A percentile compares a stretch with the other conserved stretches of the same genome.
These are phyloP conservation scores for Schizothorax lantsangensis DNA, from an alignment of 2,797 vertebrate genomes.

Conservation along the genomic window DNA sequence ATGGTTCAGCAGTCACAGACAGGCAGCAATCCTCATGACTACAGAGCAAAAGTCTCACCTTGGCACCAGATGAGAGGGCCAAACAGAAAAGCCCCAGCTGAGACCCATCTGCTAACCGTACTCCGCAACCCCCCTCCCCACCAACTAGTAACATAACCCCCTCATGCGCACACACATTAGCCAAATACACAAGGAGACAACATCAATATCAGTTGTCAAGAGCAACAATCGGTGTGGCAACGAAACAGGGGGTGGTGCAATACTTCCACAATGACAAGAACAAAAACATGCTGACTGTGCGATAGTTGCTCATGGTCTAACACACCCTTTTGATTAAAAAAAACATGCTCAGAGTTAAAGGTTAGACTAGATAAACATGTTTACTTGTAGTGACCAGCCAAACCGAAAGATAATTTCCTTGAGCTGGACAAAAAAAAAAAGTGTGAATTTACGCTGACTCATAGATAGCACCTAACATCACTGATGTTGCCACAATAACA, in stretches of 20 bases:
- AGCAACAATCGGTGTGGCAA: conserved; percentile 41
- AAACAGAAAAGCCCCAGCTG: conserved; percentile 59
- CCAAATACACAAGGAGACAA: conserved; percentile 53
- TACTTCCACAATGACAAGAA: conserved; percentile 36
- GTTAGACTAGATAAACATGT: conserved; percentile 26
- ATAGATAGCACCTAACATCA: background rate
- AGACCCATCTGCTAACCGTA: conserved; percentile 61
- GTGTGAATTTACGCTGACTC: background rate
- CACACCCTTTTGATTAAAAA: background rate
- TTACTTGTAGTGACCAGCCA: background rate
- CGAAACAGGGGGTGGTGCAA: conserved; percentile 45
- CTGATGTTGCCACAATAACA: background rate
- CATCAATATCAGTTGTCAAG: conserved; percentile 57
- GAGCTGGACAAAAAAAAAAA: background rate
- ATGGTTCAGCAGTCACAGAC: conserved; percentile 26
- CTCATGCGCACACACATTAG: conserved; percentile 38
- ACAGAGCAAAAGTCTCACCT: conserved; percentile 56
- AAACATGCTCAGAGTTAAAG: conserved; percentile 24
- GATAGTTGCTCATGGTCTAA: conserved; percentile 22
- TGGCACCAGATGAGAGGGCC: conserved; percentile 56
- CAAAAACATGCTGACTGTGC: conserved; percentile 26
- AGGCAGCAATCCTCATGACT: conserved; percentile 38
- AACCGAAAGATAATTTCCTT: conserved; percentile 3
- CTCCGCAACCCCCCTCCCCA: conserved; percentile 42
- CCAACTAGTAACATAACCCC: conserved; percentile 39